phyloP scores from a whole-genome alignment of 2,888 invertebrate genomes.

The Capitulum mitella region DNA sequence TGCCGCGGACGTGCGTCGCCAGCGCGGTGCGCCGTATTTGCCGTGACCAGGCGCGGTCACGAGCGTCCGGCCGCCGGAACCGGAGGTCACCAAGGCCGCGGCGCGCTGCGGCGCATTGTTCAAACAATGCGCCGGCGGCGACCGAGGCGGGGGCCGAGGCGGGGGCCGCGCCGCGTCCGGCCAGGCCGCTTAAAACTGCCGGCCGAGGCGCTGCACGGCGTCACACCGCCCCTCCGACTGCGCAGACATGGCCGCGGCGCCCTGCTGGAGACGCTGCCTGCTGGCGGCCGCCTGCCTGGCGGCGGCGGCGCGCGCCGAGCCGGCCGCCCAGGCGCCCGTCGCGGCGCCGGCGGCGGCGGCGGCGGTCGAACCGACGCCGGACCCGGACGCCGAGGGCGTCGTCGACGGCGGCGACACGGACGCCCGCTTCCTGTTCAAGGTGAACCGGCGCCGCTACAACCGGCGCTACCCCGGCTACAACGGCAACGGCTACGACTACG shows the following conservation, averaged over 20 bases:
- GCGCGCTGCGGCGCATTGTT: background rate
- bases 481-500: background rate
- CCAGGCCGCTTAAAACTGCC: background rate
- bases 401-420: background rate
- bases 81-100: background rate
- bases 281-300: background rate
- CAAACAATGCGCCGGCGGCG: background rate
- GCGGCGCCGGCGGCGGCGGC: background rate
- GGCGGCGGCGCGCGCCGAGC: background rate
- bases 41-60: background rate
- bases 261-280: no score
- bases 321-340: background rate
- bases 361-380: background rate
- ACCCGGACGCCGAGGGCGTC: conserved; percentile 3
- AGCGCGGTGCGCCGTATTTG: background rate
- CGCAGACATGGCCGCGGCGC: background rate
- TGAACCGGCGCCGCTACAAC: background rate
- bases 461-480: background rate
- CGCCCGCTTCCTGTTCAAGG: conserved; percentile 10
- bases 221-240: background rate
- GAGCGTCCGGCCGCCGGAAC: background rate
- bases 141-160: background rate
- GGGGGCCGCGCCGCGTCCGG: background rate
- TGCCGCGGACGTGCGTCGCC: no score
- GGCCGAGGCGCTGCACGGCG: background rate